phyloP scores from a whole-genome alignment of 2,113 vertebrate species.

The Lamprotornis superbus region DNA sequence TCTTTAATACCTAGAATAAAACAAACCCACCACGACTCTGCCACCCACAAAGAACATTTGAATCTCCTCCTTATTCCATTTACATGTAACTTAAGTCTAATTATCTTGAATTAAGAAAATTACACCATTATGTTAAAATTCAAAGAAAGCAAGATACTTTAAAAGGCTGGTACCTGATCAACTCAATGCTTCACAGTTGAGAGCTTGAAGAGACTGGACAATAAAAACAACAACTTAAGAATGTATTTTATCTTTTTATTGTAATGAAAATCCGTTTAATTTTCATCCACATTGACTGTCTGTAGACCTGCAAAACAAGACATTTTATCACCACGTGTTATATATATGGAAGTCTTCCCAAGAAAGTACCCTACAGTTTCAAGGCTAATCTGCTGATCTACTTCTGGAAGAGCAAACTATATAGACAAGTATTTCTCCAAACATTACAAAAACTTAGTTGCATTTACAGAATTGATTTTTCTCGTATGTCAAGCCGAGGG shows the following conservation, averaged over 20 bases:
- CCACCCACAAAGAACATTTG: neutral
- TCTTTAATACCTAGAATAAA: neutral
- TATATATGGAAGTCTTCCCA: neutral
- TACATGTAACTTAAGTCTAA: rapidly evolving
- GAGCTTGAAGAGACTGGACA: neutral
- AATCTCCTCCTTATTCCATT: neutral
- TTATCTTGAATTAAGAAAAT: neutral
- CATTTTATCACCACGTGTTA: neutral
- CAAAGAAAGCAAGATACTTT: neutral
- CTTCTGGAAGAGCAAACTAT: neutral
- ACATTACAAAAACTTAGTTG: neutral
- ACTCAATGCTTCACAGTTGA: neutral
- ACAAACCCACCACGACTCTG: neutral
- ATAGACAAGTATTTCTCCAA: neutral
- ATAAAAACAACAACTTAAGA: neutral
- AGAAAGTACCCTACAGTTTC: neutral
- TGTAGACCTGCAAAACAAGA: slow-evolving; percentile 84
- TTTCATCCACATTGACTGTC: slow-evolving; percentile 97
- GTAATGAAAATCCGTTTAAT: slow-evolving; percentile 74
- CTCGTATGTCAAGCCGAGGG: neutral
- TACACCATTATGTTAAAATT: neutral
- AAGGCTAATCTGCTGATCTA: neutral
- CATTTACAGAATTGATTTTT: neutral
- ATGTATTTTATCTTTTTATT: slow-evolving; percentile 69
- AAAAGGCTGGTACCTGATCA: neutral